phyloP scores from a whole-genome alignment of 2,888 invertebrate species.

The Pomacea canaliculata region DNA sequence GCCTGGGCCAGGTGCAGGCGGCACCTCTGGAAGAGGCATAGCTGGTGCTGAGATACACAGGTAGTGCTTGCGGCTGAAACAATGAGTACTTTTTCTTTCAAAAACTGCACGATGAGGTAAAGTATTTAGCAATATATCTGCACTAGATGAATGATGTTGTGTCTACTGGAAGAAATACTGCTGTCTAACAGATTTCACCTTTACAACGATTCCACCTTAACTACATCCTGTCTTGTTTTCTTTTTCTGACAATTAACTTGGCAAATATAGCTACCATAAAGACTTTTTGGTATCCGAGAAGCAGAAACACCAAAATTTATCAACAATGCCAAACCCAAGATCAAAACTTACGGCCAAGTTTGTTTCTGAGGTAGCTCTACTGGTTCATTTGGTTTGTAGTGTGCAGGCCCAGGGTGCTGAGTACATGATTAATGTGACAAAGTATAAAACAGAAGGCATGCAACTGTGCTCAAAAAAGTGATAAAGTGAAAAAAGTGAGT shows the following conservation, averaged over 20 bases:
- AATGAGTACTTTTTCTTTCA: not conserved
- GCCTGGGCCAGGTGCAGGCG: conserved; percentile 66
- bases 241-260: no score
- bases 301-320: no score
- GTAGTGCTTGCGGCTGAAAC: conserved; percentile 67
- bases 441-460: not conserved
- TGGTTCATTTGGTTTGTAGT: conserved; percentile 57
- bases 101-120: no score
- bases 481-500: not conserved
- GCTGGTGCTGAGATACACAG: conserved; percentile 70
- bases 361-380: conserved; percentile 55
- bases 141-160: no score
- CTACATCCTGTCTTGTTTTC: no score
- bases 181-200: no score
- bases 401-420: conserved; percentile 66
- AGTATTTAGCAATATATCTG: no score
- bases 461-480: not conserved
- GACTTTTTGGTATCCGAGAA: no score
- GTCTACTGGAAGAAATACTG: no score
- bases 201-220: no score
- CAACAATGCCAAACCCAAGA: not conserved
- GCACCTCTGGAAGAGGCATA: conserved; percentile 65
- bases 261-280: no score
- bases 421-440: no score
- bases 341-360: conserved; percentile 63